Base-by-base conservation (phyloP, 1,140 invertebrate species). In the Uloborus diversus region DNA sequence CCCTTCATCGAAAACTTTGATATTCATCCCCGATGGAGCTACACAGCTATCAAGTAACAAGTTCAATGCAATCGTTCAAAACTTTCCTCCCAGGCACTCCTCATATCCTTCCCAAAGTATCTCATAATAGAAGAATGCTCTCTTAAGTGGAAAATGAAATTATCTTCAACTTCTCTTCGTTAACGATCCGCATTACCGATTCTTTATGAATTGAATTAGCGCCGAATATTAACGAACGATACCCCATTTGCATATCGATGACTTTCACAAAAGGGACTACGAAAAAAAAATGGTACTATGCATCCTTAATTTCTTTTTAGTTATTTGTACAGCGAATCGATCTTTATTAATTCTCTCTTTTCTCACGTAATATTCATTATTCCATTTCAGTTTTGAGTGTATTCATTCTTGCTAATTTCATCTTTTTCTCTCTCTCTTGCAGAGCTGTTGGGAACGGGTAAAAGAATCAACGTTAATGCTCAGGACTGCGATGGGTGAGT, bases 401-500 rank as follows among this genome's bases (percentile, higher is more conserved):
- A 53, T 53, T 53, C 49, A 53, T 53, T 53, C 17, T 42, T 42
- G 7, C 37, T 42, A 42, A 42, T 42, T 42, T 42, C 23, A 14
- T 53, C 49, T 69, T 73, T 62, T 23, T 49, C 47, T 42, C 47
- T 56, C 53, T 37, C 17, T 70, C 20, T 47, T 65, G 0, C 25
- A 80, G 79, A 80, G 57, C 68, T 80, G 27, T 33, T 80, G 59
- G 79, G 79, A 64, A 49, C 66, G 11, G 68, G 68, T 2, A 64
- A 56, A 27, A 30, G 61, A 56, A 61, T 80, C 30, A 80, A 80
- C 49, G 35, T 80, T 17, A 80, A 80, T 27, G 68, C 65, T 17
- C 79, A 80, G 51, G 79, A 80, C 28, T 71, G 59, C 17, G 79
- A 80, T 65, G 79, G 79, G 79, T 80, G 61, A 71, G 79, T 80